phyloP scores from a whole-genome alignment of 2,113 vertebrate genomes.

The Serinus canaria region DNA sequence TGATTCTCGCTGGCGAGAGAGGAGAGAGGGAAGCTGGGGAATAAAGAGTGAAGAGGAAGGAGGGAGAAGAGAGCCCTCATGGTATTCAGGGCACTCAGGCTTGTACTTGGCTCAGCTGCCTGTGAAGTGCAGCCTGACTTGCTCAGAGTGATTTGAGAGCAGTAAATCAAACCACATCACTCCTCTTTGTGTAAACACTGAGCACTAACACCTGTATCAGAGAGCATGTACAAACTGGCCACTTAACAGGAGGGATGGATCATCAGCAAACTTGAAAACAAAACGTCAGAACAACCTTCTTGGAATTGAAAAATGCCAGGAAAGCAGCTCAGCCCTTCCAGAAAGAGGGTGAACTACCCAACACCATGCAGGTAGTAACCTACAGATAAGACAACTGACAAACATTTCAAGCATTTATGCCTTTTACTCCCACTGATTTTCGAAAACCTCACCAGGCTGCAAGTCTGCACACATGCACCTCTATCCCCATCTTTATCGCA shows the following conservation, averaged over 20 bases:
- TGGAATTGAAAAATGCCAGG: not conserved
- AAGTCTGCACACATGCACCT: fast-evolving
- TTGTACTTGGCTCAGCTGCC: not conserved
- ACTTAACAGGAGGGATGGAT: not conserved
- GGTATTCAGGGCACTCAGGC: not conserved
- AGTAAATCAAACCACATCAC: not conserved
- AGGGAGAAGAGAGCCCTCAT: not conserved
- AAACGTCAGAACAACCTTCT: not conserved
- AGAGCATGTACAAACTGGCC: not conserved
- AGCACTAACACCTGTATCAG: not conserved
- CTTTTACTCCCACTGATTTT: not conserved
- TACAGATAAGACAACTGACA: not conserved
- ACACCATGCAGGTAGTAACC: not conserved
- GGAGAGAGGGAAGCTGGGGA: not conserved
- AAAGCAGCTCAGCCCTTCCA: not conserved
- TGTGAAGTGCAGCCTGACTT: not conserved
- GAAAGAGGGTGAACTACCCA: not conserved
- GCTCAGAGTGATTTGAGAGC: not conserved
- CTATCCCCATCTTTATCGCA: not conserved
- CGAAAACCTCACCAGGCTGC: not conserved
- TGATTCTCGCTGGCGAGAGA: not conserved
- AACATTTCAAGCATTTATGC: not conserved
- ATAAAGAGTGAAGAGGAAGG: not conserved
- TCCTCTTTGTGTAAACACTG: not conserved
- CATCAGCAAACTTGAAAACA: not conserved